These are phyloP conservation scores for Nomada goodeniana DNA, from an alignment of 2,888 invertebrate genomes.

Conservation along the genomic window DNA sequence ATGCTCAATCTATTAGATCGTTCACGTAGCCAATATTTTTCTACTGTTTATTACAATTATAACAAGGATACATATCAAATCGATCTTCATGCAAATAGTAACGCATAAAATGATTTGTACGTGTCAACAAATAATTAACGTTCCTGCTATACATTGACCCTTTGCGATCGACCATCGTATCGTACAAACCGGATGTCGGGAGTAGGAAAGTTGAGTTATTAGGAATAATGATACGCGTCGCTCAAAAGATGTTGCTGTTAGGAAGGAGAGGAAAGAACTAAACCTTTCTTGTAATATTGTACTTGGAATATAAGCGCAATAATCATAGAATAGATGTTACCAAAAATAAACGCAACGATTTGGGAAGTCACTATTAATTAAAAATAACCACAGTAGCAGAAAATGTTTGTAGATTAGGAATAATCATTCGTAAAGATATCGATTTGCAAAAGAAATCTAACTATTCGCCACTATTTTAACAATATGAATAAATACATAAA, in stretches of 20 bases:
- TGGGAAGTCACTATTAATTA: not conserved
- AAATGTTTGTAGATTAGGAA: no score
- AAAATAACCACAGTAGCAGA: not conserved
- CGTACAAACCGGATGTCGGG: constrained; percentile 42
- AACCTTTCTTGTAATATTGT: not conserved
- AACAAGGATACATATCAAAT: not conserved
- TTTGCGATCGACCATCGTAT: constrained; percentile 28
- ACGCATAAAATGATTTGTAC: not conserved
- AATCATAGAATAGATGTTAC: not conserved
- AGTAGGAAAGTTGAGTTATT: constrained; percentile 40
- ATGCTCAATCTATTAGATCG: not conserved
- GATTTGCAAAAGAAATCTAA: not conserved
- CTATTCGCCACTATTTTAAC: not conserved
- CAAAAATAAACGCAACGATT: not conserved
- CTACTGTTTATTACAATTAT: not conserved
- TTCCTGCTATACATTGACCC: constrained; percentile 5
- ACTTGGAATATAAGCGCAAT: not conserved
- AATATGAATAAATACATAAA: not conserved
- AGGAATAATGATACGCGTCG: constrained; percentile 19
- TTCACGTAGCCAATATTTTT: not conserved
- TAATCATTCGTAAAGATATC: no score
- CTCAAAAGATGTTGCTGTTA: not conserved
- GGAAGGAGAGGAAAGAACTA: not conserved
- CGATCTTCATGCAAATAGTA: not conserved
- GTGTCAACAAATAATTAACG: constrained; percentile 8